Conservation (phyloP, 2,797 vertebrate genomes). For the Prunella strophiata region DNA sequence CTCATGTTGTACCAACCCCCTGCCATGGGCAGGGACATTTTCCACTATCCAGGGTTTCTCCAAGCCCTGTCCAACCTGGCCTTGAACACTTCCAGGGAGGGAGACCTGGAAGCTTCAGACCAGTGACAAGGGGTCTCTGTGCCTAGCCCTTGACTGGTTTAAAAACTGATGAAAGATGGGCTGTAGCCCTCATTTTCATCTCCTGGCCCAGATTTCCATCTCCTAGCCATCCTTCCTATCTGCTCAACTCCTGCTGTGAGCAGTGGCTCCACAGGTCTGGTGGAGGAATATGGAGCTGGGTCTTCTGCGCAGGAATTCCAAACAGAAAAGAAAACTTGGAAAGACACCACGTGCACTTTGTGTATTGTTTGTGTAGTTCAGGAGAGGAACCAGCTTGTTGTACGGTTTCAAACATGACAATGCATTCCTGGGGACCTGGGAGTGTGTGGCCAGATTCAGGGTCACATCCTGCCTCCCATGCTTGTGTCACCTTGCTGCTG, state of each 20-base stretch:
- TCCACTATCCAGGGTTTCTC: not conserved
- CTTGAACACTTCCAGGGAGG: not conserved
- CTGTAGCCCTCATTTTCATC: not conserved
- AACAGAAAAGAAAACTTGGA: not conserved
- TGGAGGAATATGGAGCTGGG: fast-evolving
- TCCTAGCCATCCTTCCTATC: not conserved
- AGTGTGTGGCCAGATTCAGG: fast-evolving
- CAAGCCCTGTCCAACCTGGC: not conserved
- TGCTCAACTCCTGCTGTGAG: fast-evolving
- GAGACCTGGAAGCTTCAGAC: not conserved
- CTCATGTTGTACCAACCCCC: not conserved
- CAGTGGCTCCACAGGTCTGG: not conserved
- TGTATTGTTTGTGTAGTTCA: fast-evolving
- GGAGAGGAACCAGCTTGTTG: fast-evolving
- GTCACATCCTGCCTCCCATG: not conserved
- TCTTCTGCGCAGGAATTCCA: not conserved
- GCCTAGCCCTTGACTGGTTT: not conserved
- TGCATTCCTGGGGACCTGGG: fast-evolving
- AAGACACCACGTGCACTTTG: not conserved
- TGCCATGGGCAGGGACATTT: not conserved
- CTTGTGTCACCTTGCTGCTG: not conserved
- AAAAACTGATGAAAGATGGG: not conserved
- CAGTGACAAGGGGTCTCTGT: fast-evolving
- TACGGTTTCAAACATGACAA: fast-evolving
- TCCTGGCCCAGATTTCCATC: not conserved